Base-by-base conservation (phyloP, 2,797 vertebrate genomes). In the Brotula barbata region DNA sequence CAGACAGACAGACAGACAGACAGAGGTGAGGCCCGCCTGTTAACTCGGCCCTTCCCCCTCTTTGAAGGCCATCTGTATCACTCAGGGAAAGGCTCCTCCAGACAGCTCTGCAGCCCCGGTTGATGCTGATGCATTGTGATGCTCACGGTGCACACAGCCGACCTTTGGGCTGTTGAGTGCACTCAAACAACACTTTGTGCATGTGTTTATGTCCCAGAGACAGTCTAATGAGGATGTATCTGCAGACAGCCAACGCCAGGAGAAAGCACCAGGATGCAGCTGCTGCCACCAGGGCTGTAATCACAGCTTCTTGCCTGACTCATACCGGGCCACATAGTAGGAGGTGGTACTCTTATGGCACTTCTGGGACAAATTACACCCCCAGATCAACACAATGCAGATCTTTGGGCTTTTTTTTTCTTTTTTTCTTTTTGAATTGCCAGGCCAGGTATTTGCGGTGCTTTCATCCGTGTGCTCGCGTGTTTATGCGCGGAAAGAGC, bases 231-330 rank as follows among this genome's bases (percentile, higher is more conserved):
- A 93, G 90, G 84, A 87, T 57, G 84, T 85, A 85, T 87, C 88
- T 79, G 80, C 83, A 80, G 87, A 53, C 51, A 64, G 88, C 91
- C 85, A 85, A 83, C 83, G 89, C 83, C 72, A 52, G 83, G 75
- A 85, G 84, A 83, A 83, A 81, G 79, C 82, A 80, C 77, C 75
- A 81, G 84, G 75, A 79, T 88, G 80, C 90, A 93, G 91, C 92
- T 93, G 93, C 83, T 85, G 87, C 72, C 90, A 89, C 91, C 73
- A 9, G 89, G 89, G 74, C 85, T 86, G 87, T 92, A 91, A 93
- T 94, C 90, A 91, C 87, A 85, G 78, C 85, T 89, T 89, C 83
- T 80, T 54, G 71, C 59, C 81, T 78, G 79, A 80, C 64, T 83
- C 62, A 43, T 53, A 23, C 15, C 12, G 54, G 61, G 46, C 42